Percentiles rank a stretch among this genome's conserved stretches.
phyloP scores from a whole-genome alignment of 1,140 invertebrate species.

The Solenopsis fugax region DNA sequence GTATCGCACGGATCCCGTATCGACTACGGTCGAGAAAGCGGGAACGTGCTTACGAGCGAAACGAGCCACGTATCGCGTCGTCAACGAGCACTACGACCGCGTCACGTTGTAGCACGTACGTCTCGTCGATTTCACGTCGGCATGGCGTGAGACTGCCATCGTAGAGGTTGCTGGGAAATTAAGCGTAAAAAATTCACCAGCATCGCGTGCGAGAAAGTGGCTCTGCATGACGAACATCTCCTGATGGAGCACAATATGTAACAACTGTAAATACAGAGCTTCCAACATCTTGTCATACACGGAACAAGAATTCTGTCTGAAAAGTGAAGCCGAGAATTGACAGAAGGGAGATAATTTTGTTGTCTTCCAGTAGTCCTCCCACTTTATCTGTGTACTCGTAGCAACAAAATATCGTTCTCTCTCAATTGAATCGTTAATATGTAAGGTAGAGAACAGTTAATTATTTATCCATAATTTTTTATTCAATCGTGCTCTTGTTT shows the following conservation, averaged over 20 bases:
- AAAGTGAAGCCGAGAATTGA: not conserved
- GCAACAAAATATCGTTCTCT: not conserved
- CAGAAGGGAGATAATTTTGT: not conserved
- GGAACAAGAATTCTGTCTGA: not conserved
- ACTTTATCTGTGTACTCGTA: not conserved
- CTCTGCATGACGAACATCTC: conserved; percentile 33
- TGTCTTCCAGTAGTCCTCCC: not conserved
- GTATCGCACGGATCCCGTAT: conserved; percentile 40
- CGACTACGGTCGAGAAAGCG: conserved; percentile 39
- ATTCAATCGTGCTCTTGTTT: not conserved
- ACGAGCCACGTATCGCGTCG: conserved; percentile 54
- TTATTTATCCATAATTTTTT: not conserved
- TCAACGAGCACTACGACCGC: conserved; percentile 42
- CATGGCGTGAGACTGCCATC: conserved; percentile 6
- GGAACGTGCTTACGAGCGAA: conserved; percentile 55
- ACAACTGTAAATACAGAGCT: conserved; percentile 5
- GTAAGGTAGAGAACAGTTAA: not conserved
- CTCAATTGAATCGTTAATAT: not conserved
- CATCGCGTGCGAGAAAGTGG: conserved; percentile 21
- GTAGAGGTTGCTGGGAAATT: conserved; percentile 31
- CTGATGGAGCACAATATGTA: not conserved
- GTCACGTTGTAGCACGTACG: conserved; percentile 65
- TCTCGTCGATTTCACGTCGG: conserved; percentile 62
- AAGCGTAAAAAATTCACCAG: conserved; percentile 62
- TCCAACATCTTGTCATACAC: not conserved